Base-by-base conservation (phyloP, 2,113 vertebrate genomes). In the Eudyptes chrysolophus region DNA sequence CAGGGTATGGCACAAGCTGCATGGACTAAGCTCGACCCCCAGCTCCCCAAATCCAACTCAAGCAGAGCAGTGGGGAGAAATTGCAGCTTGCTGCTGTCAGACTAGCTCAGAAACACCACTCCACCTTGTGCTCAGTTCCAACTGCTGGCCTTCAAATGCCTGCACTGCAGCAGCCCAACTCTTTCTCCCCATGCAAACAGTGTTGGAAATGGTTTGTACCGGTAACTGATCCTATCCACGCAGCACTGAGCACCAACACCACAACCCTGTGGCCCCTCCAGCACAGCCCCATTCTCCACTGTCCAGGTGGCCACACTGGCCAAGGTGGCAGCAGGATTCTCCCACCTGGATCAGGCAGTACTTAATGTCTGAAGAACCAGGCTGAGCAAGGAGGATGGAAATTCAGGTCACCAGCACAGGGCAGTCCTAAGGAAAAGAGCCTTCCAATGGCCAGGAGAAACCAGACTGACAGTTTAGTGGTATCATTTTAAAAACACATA, bases 1-100 rank as follows among this genome's bases (percentile, higher is more conserved):
- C 54, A 61, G 71, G 21, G 48, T 34, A 90, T 22, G 65, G 65
- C 93, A 93, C 42, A 74, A 51, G 8, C 49, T 74, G 44, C 20
- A 46, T 0, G 0, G 13, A 27, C 71, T 49, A 8, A 0, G 3
- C 40, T 55, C 0, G 0, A 38, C 4, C 21, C 32, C 22, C 40
- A 38, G 10, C 42, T 86, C 49, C 80, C 51, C 60, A 77, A 34
- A 57, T 34, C 44, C 66, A 57, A 40, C 9, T 68, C 46, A 55
- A 29, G 54, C 62, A 79, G 55, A 75, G 60, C 80, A 46, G 27
- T 24, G 40, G 44, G 76, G 27, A 86, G 42, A 51, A 88, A 48
- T 1, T 2, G 1, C 66, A 66, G 32, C 36, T 57, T 40, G 11
- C 11, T 57, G 68, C 46, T 26, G 40, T 18, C 86, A 80, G 62